Evolutionary conservation across 2,888 invertebrate genomes (phyloP).

Genomic region (Pseudococcus jackbeardsleyi): DNA sequence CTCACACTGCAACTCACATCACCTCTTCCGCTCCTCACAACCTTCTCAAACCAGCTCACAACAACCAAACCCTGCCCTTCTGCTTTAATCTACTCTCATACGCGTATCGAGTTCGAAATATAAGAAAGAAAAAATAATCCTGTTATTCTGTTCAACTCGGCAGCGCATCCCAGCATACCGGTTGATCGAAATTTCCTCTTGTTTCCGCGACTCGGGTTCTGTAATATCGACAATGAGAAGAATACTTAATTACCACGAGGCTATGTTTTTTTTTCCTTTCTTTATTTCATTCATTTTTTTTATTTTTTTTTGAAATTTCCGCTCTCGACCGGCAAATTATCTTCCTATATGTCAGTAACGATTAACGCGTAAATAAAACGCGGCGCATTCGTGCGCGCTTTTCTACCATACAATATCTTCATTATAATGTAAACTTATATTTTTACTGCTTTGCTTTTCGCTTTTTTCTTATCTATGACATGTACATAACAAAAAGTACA

Average conservation of each 20-base stretch:
- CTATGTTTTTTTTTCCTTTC: conserved; percentile 47
- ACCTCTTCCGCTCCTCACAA: too few relatives aligned
- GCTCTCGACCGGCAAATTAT: conserved; percentile 34
- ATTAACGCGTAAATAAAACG: conserved; percentile 40
- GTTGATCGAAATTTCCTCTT: conserved; percentile 45
- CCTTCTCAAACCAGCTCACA: too few relatives aligned
- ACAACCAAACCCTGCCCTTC: too few relatives aligned
- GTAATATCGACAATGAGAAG: background rate
- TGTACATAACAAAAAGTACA: conserved; percentile 47
- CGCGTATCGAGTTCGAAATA: conserved; percentile 14
- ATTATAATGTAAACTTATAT: conserved; percentile 43
- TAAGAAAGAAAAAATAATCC: conserved; percentile 16
- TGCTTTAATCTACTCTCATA: too few relatives aligned
- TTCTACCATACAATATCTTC: conserved; percentile 1
- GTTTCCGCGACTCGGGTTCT: conserved; percentile 17
- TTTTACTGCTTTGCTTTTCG: background rate
- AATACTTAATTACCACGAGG: background rate
- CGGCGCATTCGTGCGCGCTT: conserved; percentile 40
- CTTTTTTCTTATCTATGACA: conserved; percentile 42
- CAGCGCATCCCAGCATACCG: conserved; percentile 33
- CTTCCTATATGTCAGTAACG: conserved; percentile 46
- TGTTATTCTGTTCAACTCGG: conserved; percentile 42
- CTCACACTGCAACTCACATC: too few relatives aligned
- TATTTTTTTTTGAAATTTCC: conserved; percentile 42
- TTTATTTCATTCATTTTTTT: conserved; percentile 19